A percentile compares a stretch with the other conserved stretches of the same genome.
These are phyloP conservation scores for Euthynnus affinis DNA, from an alignment of 2,797 vertebrate genomes.

Conservation along the genomic window DNA sequence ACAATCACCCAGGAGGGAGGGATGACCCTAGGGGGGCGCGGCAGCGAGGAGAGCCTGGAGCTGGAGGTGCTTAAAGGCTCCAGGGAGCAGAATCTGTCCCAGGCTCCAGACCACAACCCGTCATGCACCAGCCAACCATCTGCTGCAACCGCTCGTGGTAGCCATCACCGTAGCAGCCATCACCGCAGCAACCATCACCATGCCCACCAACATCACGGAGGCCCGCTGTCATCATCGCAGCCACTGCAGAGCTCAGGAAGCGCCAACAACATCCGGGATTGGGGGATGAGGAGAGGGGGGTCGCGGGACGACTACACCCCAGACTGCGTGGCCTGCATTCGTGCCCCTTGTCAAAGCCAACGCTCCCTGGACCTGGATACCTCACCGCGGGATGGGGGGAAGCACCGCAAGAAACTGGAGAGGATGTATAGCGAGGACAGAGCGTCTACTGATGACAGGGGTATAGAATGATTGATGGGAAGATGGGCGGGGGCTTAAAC, in stretches of 20 bases:
- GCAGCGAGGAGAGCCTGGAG: slow-evolving; percentile 91
- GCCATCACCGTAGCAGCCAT: slow-evolving; percentile 72
- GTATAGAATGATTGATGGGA: slow-evolving; percentile 41
- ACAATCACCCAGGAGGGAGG: slow-evolving; percentile 92
- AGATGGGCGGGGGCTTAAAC: not conserved
- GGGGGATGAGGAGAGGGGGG: slow-evolving; percentile 86
- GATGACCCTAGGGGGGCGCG: slow-evolving; percentile 87
- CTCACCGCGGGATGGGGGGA: slow-evolving; percentile 76
- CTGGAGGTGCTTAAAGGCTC: slow-evolving; percentile 91
- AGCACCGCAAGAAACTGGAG: slow-evolving; percentile 92
- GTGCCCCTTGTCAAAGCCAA: slow-evolving; percentile 84
- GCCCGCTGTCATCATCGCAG: slow-evolving; percentile 73
- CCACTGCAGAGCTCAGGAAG: slow-evolving; percentile 88
- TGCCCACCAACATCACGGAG: slow-evolving; percentile 67
- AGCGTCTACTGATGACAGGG: slow-evolving; percentile 83
- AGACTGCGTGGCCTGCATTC: slow-evolving; percentile 84
- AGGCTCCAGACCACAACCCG: slow-evolving; percentile 36
- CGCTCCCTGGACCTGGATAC: slow-evolving; percentile 92
- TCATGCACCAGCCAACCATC: slow-evolving; percentile 76
- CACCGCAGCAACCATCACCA: slow-evolving; percentile 77
- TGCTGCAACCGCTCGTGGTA: slow-evolving; percentile 39
- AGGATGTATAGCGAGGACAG: slow-evolving; percentile 95
- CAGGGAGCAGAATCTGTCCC: slow-evolving; percentile 66
- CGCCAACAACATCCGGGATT: slow-evolving; percentile 86
- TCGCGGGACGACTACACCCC: slow-evolving; percentile 91